These are phyloP conservation scores for Xanthorhoe spadicearia DNA, from an alignment of 2,888 invertebrate species.

Conservation along the genomic window DNA sequence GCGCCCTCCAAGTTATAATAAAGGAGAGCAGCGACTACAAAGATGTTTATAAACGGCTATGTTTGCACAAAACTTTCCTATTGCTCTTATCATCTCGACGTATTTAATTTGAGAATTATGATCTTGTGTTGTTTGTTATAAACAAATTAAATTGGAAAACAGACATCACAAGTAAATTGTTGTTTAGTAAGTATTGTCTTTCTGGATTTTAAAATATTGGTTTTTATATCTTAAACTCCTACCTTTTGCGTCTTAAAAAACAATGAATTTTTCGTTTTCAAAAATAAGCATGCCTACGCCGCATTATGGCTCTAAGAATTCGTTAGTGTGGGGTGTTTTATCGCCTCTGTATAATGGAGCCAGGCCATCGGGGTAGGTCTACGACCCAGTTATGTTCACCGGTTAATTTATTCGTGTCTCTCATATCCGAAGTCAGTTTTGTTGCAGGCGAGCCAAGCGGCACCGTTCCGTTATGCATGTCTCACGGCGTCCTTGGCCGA, in stretches of 20 bases:
- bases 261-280: too few species aligned
- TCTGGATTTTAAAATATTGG: conserved; percentile 9
- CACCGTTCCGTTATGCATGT: conserved; percentile 55
- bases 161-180: conserved; percentile 12
- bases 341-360: conserved; percentile 28
- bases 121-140: conserved; percentile 33
- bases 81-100: conserved; percentile 28
- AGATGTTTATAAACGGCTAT: conserved; percentile 34
- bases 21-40: conserved; percentile 32
- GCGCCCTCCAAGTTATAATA: conserved; percentile 40
- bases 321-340: conserved; percentile 18
- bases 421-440: conserved; percentile 49
- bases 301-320: neutral
- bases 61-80: conserved; percentile 41
- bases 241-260: too few species aligned
- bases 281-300: neutral
- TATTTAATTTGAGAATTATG: conserved; percentile 34
- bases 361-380: conserved; percentile 40
- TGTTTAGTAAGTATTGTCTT: conserved; percentile 19
- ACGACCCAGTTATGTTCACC: conserved; percentile 51
- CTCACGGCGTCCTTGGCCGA: conserved; percentile 72
- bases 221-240: neutral
- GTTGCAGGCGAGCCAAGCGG: conserved; percentile 47
- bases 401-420: conserved; percentile 56
- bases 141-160: conserved; percentile 31